Conservation (phyloP, 2,888 invertebrate genomes). For the Plemyria rubiginata region DNA sequence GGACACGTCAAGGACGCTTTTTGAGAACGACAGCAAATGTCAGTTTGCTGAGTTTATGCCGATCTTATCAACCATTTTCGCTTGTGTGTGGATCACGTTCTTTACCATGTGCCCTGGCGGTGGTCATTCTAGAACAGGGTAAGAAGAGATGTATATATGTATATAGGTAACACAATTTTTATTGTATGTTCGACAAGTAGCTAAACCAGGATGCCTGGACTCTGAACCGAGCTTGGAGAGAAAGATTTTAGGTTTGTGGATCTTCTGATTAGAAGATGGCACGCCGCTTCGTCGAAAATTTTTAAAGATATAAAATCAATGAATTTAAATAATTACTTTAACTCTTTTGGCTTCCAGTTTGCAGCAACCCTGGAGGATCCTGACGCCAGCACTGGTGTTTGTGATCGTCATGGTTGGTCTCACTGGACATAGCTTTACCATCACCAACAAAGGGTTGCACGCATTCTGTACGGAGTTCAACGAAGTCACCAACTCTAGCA, state of each 20-base stretch:
- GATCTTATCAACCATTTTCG: conserved; percentile 69
- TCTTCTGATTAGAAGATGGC: no score
- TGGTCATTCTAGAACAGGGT: conserved; percentile 70
- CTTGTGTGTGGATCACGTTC: conserved; percentile 69
- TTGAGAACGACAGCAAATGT: conserved; percentile 61
- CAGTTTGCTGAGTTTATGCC: conserved; percentile 77
- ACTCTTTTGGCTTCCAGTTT: conserved; percentile 51
- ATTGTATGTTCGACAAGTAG: no score
- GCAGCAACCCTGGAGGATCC: conserved; percentile 72
- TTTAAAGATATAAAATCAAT: no score
- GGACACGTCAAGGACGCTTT: conserved; percentile 64
- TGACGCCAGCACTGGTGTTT: conserved; percentile 71
- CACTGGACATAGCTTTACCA: conserved; percentile 70
- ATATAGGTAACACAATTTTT: no score
- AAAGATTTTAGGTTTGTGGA: no score
- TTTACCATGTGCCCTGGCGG: conserved; percentile 78
- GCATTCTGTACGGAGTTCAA: conserved; percentile 70
- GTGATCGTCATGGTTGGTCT: conserved; percentile 71
- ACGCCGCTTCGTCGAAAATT: no score
- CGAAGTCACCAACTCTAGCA: conserved; percentile 68
- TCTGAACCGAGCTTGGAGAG: no score
- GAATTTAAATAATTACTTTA: no score
- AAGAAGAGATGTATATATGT: conserved; percentile 24
- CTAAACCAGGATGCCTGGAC: no score
- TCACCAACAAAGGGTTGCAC: conserved; percentile 70